A percentile compares a stretch with the other conserved stretches of the same genome.
phyloP scores from a whole-genome alignment of 2,797 vertebrate species.

The Ambastaia sidthimunki region DNA sequence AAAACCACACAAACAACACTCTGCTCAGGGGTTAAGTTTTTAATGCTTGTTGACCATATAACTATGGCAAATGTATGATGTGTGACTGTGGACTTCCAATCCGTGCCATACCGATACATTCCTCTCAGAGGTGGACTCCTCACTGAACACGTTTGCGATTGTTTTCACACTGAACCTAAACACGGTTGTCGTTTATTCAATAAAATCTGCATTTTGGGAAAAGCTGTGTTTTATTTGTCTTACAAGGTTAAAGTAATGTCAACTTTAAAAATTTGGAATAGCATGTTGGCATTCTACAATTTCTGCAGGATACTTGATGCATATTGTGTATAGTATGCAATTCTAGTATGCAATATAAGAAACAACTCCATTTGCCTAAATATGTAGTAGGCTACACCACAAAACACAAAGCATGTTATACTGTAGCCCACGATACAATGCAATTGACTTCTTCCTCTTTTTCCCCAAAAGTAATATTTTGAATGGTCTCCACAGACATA shows the following conservation, averaged over 20 bases:
- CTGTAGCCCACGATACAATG: too few relatives aligned
- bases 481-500: too few relatives aligned
- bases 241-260: constrained; percentile 69
- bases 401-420: too few relatives aligned
- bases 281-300: too few relatives aligned
- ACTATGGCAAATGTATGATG: not conserved
- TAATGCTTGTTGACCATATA: not conserved
- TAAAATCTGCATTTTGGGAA: constrained; percentile 59
- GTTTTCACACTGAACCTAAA: constrained; percentile 22
- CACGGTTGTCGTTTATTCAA: constrained; percentile 56
- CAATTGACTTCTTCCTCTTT: too few relatives aligned
- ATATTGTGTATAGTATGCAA: too few relatives aligned
- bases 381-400: too few relatives aligned
- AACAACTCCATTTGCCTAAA: too few relatives aligned
- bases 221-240: not conserved
- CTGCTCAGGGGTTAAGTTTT: constrained; percentile 53
- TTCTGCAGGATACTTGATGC: too few relatives aligned
- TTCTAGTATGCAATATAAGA: too few relatives aligned
- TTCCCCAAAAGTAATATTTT: too few relatives aligned
- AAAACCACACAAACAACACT: constrained; percentile 53
- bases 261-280: too few relatives aligned
- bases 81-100: constrained; percentile 23
- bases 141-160: constrained; percentile 19
- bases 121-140: constrained; percentile 24
- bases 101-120: constrained; percentile 14